Percentiles rank a stretch among this genome's conserved stretches.
Evolutionary conservation across 92 coral and sea anemone species (phyloP).

Genomic region (Bergia puertoricense): DNA sequence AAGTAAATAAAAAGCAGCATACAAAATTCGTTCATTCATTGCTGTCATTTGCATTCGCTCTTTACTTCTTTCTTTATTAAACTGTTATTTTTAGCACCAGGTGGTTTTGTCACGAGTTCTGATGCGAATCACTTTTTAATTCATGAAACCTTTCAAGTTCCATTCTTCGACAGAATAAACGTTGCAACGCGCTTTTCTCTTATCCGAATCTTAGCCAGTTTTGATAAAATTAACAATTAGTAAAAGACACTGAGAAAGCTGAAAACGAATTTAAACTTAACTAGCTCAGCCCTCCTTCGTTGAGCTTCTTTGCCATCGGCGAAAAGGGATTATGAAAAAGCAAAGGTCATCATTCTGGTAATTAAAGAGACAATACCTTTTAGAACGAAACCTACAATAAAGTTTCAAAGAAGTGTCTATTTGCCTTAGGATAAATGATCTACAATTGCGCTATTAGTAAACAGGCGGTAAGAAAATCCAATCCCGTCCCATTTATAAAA

Average conservation of each 20-base stretch:
- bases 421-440: conserved; percentile 33
- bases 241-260: not conserved
- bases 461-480: conserved; percentile 37
- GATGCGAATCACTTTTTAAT: not conserved
- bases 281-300: not conserved
- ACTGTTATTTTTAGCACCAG: conserved; percentile 32
- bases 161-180: not conserved
- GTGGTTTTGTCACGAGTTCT: not conserved
- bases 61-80: conserved; percentile 2
- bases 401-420: conserved; percentile 26
- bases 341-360: conserved; percentile 32
- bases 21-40: not conserved
- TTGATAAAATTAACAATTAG: not conserved
- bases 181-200: not conserved
- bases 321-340: conserved; percentile 26
- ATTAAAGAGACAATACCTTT: conserved; percentile 25
- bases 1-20: conserved; percentile 12
- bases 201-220: not conserved
- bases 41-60: conserved; percentile 29
- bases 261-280: not conserved
- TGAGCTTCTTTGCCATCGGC: conserved; percentile 24
- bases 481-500: conserved; percentile 24
- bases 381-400: not conserved
- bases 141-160: not conserved
- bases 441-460: conserved; percentile 35